These are phyloP conservation scores for Alectura lathami DNA, from an alignment of 2,113 vertebrate species.

Conservation along the genomic window DNA sequence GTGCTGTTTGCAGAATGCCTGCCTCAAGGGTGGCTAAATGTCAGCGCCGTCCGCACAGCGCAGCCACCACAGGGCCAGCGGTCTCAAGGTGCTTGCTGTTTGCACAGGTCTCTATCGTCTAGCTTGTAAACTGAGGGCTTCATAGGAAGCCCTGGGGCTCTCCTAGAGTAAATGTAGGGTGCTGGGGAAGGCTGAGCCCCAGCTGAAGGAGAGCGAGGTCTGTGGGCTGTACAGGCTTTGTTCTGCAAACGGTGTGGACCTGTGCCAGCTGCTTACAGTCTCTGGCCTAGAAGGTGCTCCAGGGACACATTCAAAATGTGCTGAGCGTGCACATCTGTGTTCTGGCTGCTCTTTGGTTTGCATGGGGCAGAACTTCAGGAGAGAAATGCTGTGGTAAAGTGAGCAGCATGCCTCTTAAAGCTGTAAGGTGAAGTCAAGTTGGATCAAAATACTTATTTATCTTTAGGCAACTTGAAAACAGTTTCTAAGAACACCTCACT, in stretches of 20 bases:
- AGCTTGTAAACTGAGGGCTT: background rate
- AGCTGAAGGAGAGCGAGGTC: background rate
- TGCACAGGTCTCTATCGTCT: background rate
- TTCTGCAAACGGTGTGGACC: background rate
- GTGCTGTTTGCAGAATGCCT: background rate
- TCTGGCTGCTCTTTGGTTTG: background rate
- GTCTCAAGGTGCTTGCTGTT: fast-evolving
- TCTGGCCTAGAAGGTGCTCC: background rate
- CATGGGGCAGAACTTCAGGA: background rate
- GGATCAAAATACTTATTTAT: background rate
- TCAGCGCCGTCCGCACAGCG: background rate
- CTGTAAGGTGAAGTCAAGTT: background rate
- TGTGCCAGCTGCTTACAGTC: background rate
- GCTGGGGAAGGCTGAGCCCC: background rate
- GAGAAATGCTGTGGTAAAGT: background rate
- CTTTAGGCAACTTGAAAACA: background rate
- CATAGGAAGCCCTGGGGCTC: background rate
- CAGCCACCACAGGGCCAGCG: fast-evolving
- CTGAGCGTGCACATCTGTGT: background rate
- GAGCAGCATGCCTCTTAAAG: background rate
- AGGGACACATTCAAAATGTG: background rate
- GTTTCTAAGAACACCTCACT: background rate
- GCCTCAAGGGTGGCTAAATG: background rate
- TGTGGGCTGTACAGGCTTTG: background rate
- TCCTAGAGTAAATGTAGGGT: background rate